Evolutionary conservation across 2,797 vertebrate genomes (phyloP).

Genomic region (Anabas testudineus): DNA sequence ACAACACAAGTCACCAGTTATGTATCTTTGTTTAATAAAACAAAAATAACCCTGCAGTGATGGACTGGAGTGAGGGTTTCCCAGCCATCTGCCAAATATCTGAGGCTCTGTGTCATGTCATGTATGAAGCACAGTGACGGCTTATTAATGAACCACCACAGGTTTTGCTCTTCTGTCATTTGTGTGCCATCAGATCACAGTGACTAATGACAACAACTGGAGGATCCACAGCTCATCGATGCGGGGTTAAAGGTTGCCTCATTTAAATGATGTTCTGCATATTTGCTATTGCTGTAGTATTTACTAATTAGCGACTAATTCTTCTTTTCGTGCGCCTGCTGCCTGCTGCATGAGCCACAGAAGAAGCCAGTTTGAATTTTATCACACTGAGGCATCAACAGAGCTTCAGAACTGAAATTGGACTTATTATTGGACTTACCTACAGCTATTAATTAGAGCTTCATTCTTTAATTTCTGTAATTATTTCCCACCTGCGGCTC

Average conservation of each 20-base stretch:
- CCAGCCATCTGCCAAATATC: conserved; percentile 22
- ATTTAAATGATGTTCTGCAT: conserved; percentile 12
- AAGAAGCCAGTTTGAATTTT: conserved; percentile 20
- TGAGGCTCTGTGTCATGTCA: background rate
- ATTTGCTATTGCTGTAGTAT: conserved; percentile 36
- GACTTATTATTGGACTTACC: conserved; percentile 60
- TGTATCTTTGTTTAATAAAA: no score
- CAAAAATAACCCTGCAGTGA: background rate
- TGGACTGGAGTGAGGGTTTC: conserved; percentile 3
- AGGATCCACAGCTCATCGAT: conserved; percentile 17
- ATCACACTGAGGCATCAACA: conserved; percentile 13
- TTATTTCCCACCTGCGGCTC: conserved; percentile 63
- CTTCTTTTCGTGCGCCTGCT: background rate
- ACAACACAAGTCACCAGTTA: no score
- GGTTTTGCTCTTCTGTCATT: background rate
- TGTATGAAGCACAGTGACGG: background rate
- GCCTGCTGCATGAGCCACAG: conserved; percentile 4
- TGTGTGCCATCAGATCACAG: background rate
- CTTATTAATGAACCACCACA: background rate
- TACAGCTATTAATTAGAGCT: conserved; percentile 60
- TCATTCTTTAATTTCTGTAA: conserved; percentile 52
- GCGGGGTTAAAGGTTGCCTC: conserved; percentile 28
- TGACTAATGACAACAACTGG: conserved; percentile 31
- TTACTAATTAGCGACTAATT: conserved; percentile 49
- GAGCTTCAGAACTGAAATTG: conserved; percentile 26